A percentile compares a stretch with the other conserved stretches of the same genome.
phyloP scores from a whole-genome alignment of 2,797 vertebrate species.

The Percopsis omiscomaycus region DNA sequence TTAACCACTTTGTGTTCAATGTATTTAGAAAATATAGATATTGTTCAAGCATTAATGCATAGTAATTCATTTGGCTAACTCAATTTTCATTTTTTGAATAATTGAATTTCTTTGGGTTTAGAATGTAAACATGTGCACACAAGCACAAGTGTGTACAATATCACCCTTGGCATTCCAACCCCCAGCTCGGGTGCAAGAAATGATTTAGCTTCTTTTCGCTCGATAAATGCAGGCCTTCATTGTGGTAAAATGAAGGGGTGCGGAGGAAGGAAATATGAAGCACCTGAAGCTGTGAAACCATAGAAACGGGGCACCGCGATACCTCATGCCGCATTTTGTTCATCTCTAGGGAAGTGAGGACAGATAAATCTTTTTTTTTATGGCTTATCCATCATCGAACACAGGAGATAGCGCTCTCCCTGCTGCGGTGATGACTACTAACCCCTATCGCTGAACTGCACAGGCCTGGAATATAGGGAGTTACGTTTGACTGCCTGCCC shows the following conservation, averaged over 20 bases:
- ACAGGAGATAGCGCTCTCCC: conserved; percentile 63
- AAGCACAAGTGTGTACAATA: conserved; percentile 55
- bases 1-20: too few relatives aligned
- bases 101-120: conserved; percentile 29
- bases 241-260: conserved; percentile 58
- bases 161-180: conserved; percentile 66
- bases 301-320: conserved; percentile 44
- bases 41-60: too few relatives aligned
- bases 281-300: conserved; percentile 67
- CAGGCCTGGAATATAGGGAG: conserved; percentile 48
- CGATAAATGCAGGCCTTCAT: conserved; percentile 69
- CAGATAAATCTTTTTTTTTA: conserved; percentile 74
- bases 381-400: conserved; percentile 66
- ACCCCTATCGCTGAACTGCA: conserved; percentile 55
- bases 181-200: conserved; percentile 52
- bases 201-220: conserved; percentile 62
- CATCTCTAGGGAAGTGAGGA: conserved; percentile 61
- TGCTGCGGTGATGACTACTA: conserved; percentile 58
- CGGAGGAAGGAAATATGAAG: conserved; percentile 54
- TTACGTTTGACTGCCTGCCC: conserved; percentile 59
- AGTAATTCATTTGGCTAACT: too few relatives aligned
- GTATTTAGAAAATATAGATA: too few relatives aligned
- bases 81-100: too few relatives aligned
- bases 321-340: conserved; percentile 64
- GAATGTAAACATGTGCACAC: conserved; percentile 41